phyloP scores from a whole-genome alignment of 2,888 invertebrate species.

The Polydrusus cervinus region DNA sequence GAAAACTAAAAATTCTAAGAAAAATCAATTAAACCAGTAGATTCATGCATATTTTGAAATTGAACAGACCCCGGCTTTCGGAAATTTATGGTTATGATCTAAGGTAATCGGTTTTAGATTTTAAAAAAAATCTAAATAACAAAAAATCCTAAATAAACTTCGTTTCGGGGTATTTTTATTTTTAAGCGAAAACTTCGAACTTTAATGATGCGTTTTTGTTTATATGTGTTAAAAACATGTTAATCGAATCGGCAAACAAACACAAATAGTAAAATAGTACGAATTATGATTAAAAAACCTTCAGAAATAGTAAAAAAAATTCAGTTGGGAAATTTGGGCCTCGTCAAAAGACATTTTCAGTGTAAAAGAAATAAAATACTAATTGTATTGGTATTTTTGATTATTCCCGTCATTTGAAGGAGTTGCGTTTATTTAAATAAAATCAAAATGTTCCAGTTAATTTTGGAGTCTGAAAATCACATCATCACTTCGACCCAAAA shows the following conservation, averaged over 20 bases:
- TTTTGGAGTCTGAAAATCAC: not conserved
- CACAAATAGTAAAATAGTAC: not conserved
- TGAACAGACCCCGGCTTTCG: slow-evolving; percentile 3
- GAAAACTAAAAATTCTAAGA: slow-evolving; percentile 3
- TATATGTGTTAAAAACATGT: not conserved
- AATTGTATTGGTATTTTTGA: not conserved
- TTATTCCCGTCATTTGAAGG: not conserved
- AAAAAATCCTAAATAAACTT: slow-evolving; percentile 3
- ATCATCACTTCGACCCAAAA: not conserved
- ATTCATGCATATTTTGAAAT: slow-evolving; percentile 9
- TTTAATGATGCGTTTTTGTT: not conserved
- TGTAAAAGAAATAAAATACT: not conserved
- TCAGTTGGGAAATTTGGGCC: too few relatives aligned
- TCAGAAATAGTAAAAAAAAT: too few relatives aligned
- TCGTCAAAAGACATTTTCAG: not conserved
- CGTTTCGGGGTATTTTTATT: not conserved
- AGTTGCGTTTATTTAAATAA: slow-evolving; percentile 2
- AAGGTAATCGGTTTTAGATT: not conserved
- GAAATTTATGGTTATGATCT: slow-evolving; percentile 8
- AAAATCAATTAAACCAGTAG: not conserved
- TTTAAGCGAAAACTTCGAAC: not conserved
- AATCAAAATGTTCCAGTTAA: not conserved
- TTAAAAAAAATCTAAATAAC: not conserved
- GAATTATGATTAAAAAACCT: too few relatives aligned
- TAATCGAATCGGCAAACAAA: not conserved